These are phyloP conservation scores for Nothoprocta pentlandii DNA, from an alignment of 2,113 vertebrate species.

Conservation along the genomic window DNA sequence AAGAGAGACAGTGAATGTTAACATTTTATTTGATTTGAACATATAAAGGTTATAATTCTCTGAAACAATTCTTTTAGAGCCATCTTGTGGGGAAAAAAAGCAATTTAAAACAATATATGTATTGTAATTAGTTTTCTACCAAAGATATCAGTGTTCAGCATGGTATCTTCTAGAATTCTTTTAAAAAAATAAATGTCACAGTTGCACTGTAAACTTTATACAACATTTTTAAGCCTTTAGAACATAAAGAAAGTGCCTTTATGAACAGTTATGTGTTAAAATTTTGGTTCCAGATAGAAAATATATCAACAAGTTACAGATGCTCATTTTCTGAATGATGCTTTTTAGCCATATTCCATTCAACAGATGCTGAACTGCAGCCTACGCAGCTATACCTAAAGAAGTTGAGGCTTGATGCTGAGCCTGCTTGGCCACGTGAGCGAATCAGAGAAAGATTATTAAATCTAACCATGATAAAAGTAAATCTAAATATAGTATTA, in stretches of 20 bases:
- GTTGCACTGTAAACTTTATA: slow-evolving; percentile 47
- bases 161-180: background rate
- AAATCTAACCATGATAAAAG: background rate
- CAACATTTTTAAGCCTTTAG: slow-evolving; percentile 30
- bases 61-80: slow-evolving; percentile 30
- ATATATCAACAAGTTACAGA: background rate
- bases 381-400: background rate
- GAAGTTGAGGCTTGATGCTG: background rate
- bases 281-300: slow-evolving; percentile 20
- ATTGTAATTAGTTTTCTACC: background rate
- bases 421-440: background rate
- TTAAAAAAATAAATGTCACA: slow-evolving; percentile 45
- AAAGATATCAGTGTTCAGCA: background rate
- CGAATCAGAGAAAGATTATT: background rate
- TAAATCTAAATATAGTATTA: background rate
- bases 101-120: slow-evolving; percentile 1
- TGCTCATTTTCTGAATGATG: background rate
- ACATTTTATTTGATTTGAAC: slow-evolving; percentile 69
- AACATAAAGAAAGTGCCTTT: slow-evolving; percentile 22
- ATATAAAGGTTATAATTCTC: slow-evolving; percentile 43
- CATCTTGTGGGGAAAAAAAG: slow-evolving; percentile 46
- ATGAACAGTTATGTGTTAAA: background rate
- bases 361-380: background rate
- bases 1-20: slow-evolving; percentile 53
- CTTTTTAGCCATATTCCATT: background rate